Conservation (phyloP, 2,797 vertebrate species). For the Champsocephalus gunnari region DNA sequence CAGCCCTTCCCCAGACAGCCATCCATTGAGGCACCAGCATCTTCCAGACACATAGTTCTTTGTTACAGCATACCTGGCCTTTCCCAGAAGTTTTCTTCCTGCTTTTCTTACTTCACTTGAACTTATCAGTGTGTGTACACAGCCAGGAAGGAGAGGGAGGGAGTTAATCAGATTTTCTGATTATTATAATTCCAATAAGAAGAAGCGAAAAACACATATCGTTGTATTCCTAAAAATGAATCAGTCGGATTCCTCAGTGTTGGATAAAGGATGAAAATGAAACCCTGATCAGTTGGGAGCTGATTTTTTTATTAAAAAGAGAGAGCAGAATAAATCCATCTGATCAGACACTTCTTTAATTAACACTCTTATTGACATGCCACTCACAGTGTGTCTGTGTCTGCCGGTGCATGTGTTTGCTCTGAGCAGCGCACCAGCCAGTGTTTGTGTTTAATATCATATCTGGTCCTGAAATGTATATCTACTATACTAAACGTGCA, state of each 20-base stretch:
- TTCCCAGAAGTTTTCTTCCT: slow-evolving; percentile 47
- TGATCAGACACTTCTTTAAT: slow-evolving; percentile 55
- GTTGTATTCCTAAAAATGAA: slow-evolving; percentile 44
- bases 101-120: slow-evolving; percentile 39
- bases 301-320: slow-evolving; percentile 59
- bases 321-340: slow-evolving; percentile 46
- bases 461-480: neutral
- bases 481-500: neutral
- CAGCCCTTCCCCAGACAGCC: slow-evolving; percentile 39
- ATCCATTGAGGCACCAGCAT: slow-evolving; percentile 12
- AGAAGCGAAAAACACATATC: slow-evolving; percentile 25
- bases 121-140: slow-evolving; percentile 42
- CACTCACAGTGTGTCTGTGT: slow-evolving; percentile 35
- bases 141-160: slow-evolving; percentile 21
- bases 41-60: slow-evolving; percentile 57
- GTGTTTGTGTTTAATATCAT: slow-evolving; percentile 11
- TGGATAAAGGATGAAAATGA: slow-evolving; percentile 54
- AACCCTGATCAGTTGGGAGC: slow-evolving; percentile 50
- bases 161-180: slow-evolving; percentile 46
- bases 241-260: slow-evolving; percentile 32
- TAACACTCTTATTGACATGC: slow-evolving; percentile 37
- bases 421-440: neutral
- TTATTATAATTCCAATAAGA: slow-evolving; percentile 25
- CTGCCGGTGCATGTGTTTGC: slow-evolving; percentile 22
- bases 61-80: slow-evolving; percentile 53